These are phyloP conservation scores for Dorcus parallelipipedus DNA, from an alignment of 2,888 invertebrate species.

Conservation along the genomic window DNA sequence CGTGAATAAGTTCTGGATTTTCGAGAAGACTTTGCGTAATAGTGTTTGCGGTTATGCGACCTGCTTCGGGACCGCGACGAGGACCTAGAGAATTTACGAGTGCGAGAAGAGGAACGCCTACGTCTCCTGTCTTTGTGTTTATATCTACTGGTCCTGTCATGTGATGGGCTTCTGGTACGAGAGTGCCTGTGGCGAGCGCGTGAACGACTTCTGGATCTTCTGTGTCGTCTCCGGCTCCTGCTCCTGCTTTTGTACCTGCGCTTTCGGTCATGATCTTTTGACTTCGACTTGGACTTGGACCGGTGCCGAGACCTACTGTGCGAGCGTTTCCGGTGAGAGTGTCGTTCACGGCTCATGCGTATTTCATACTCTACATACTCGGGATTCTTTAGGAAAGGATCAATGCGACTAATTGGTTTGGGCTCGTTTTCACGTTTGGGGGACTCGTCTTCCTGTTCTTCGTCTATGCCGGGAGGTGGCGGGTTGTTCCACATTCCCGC, in stretches of 20 bases:
- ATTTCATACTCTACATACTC: constrained; percentile 38
- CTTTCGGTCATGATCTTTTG: constrained; percentile 21
- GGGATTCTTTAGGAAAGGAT: constrained; percentile 41
- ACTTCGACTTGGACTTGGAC: constrained; percentile 23
- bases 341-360: constrained; percentile 15
- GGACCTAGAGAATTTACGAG: constrained; percentile 24
- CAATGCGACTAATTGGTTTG: constrained; percentile 35
- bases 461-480: constrained; percentile 47
- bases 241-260: constrained; percentile 25
- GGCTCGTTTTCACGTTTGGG: constrained; percentile 17
- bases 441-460: constrained; percentile 24
- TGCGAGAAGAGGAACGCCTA: constrained; percentile 22
- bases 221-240: constrained; percentile 28
- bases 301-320: constrained; percentile 26
- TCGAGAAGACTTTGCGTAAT: constrained; percentile 18
- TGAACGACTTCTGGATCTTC: constrained; percentile 25
- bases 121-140: constrained; percentile 19
- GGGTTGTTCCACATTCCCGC: constrained; percentile 43
- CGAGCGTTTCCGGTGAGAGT: constrained; percentile 22
- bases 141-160: constrained; percentile 18
- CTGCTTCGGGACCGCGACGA: constrained; percentile 22
- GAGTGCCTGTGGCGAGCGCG: constrained; percentile 23
- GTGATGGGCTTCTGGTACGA: constrained; percentile 18
- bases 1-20: constrained; percentile 21
- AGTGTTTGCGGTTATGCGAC: constrained; percentile 19